Evolutionary conservation across 2,113 vertebrate genomes (phyloP), one percentile per base, ranked within the genome.

Genomic region (Geococcyx californianus): DNA sequence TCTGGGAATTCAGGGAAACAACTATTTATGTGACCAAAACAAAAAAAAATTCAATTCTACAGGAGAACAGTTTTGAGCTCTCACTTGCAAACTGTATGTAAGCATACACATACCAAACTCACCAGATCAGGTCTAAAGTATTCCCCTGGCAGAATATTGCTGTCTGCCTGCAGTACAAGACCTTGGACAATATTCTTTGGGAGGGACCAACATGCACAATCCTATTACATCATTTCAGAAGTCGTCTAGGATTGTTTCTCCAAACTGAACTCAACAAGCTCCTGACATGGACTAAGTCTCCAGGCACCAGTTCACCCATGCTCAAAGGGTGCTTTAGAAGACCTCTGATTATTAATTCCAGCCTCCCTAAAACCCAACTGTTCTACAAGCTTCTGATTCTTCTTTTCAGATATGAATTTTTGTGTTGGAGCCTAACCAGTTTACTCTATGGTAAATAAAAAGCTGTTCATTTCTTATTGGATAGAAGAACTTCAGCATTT

Each of bases 31-130:
- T 16, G 64, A 67, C 10, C 13, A 26, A 59, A 33, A 16, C 7
- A 31, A 34, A 49, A 16, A 34, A 31, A 49, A 16, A 60, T 15
- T 13, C n/a, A 84, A 5, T 20, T 23, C 9, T 11, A 38, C 5
- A 2, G 3, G 7, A 40, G 12, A 64, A 11, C 7, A 52, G 28
- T 52, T 63, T 33, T 34, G 36, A 80, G 62, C 19, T 38, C 68
- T 31, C 18, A 7, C 14, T n/a, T 45, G 31, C n/a, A 45, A 52
- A 40, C 0, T 10, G 18, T 8, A 55, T 5, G 3, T 13, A 16
- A 20, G 10, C 2, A 0, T 2, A 11, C 1, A 11, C 0, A 0
- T n/a, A 10, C 7, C 5, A n/a, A 52, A 38, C 33, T 26, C 33
- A 16, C 8, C 2, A 11, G 28, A 10, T 25, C 6, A 9, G 29